Base-by-base conservation (phyloP, 2,113 vertebrate genomes). In the Willisornis vidua region DNA sequence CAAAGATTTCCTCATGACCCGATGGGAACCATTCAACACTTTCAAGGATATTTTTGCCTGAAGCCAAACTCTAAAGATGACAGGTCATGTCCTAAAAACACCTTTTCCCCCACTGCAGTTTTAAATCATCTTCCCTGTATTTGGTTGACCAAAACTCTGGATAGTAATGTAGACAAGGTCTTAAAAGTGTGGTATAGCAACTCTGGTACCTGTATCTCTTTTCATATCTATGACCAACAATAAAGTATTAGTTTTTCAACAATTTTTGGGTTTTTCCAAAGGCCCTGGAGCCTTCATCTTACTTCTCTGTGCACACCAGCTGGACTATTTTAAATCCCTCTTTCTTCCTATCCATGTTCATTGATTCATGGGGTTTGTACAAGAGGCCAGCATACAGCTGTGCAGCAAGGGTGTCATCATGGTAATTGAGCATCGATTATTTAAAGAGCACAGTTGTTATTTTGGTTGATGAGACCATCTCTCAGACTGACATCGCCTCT, bases 341-440 rank as follows among this genome's bases (percentile, higher is more conserved):
- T 73, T 52, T 93, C 87, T 91, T 87, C 23, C 37, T 63, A 35
- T 46, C 28, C 3, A 0, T 66, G 41, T 74, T 77, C 88, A 77
- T 59, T 94, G 88, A 89, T 94, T 90, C 68, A 22, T 6, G 46
- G 16, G 62, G 55, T 92, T 77, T 90, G 90, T 84, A 65, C 37
- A 63, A 43, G 71, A 72, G 58, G 49, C 23, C 46, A 51, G 71
- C 3, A 4, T n/a, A 73, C 54, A 88, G 63, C 46, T 86, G 37
- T 55, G 79, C 79, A 88, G 46, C 4, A 3, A 92, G 46, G 90
- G 55, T 77, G 79, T 90, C 83, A 52, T 90, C 95, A 89, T 8
- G 80, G 83, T 84, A 97, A 97, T 52, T 85, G 86, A 75, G 48
- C 94, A 97, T 94, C 2, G 59, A 94, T 94, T 95, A 94, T 90